A percentile compares a stretch with the other conserved stretches of the same genome.
These are phyloP conservation scores for Aphaenogaster ashmeadi DNA, from an alignment of 1,140 invertebrate species.

Conservation along the genomic window DNA sequence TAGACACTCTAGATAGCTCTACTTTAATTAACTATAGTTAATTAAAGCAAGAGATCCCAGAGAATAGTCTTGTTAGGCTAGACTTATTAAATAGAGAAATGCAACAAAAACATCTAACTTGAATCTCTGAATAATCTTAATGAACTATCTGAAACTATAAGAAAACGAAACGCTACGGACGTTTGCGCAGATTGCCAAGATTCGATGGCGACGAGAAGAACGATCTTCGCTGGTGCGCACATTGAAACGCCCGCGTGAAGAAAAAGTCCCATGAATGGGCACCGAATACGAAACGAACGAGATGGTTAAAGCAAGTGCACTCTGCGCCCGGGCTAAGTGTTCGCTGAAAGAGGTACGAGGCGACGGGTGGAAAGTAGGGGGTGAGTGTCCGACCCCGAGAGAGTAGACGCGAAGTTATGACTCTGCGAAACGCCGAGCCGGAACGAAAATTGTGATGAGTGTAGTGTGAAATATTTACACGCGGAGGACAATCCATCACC, in stretches of 20 bases:
- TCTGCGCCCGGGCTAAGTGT: constrained; percentile 51
- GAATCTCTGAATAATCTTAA: constrained; percentile 2
- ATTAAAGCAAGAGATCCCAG: constrained; percentile 38
- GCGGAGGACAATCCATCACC: constrained; percentile 81
- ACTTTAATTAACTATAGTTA: not conserved
- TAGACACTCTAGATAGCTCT: not conserved
- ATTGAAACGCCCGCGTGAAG: constrained; percentile 35
- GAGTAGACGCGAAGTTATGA: constrained; percentile 73
- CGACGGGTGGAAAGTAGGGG: constrained; percentile 34
- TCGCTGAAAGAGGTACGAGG: constrained; percentile 48
- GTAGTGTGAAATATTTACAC: constrained; percentile 83
- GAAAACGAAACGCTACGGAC: not conserved
- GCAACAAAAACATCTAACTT: not conserved
- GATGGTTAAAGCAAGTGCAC: constrained; percentile 63
- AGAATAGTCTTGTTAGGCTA: not conserved
- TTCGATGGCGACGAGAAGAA: not conserved
- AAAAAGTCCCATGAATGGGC: constrained; percentile 39
- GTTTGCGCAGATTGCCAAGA: not conserved
- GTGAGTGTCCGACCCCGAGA: constrained; percentile 57
- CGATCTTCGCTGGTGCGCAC: not conserved
- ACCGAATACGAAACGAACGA: constrained; percentile 61
- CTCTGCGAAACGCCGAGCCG: constrained; percentile 68
- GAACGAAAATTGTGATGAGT: constrained; percentile 82
- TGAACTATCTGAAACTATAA: not conserved
- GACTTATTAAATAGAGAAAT: not conserved